Conservation (phyloP, 1,140 invertebrate genomes). For the Bombus balteatus region DNA sequence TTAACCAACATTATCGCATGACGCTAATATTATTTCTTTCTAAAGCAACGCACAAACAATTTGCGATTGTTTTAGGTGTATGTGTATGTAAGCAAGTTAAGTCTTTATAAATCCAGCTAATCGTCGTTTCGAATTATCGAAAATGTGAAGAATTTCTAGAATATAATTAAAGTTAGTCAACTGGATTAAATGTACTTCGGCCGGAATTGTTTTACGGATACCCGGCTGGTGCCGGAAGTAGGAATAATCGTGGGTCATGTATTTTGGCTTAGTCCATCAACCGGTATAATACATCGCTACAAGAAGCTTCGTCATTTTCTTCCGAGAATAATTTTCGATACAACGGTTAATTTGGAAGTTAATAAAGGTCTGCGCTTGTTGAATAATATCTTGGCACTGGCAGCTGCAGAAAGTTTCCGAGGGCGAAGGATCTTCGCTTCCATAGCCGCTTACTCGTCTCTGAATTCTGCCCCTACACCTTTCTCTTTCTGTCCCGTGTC, state of each 20-base stretch:
- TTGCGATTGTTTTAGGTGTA: no score
- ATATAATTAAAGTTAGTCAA: background rate
- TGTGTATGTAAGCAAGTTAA: no score
- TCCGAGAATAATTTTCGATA: constrained; percentile 55
- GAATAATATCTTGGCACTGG: constrained; percentile 48
- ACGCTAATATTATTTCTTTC: no score
- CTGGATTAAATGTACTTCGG: background rate
- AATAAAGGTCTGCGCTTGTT: constrained; percentile 38
- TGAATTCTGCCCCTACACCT: background rate
- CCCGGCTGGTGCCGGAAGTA: background rate
- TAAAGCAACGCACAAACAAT: no score
- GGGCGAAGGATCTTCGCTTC: background rate
- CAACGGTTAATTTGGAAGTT: constrained; percentile 48
- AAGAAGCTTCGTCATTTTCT: constrained; percentile 13
- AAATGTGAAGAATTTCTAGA: background rate
- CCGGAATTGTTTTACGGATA: background rate
- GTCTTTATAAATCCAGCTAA: no score
- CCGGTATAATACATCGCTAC: constrained; percentile 13
- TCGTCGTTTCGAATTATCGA: background rate
- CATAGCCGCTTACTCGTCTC: constrained; percentile 3
- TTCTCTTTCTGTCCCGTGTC: background rate
- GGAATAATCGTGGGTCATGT: background rate
- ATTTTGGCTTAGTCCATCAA: background rate
- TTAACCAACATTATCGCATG: no score
- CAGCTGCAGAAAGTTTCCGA: constrained; percentile 44